Conservation (phyloP, 2,888 invertebrate species). For the Danaus chrysippus region DNA sequence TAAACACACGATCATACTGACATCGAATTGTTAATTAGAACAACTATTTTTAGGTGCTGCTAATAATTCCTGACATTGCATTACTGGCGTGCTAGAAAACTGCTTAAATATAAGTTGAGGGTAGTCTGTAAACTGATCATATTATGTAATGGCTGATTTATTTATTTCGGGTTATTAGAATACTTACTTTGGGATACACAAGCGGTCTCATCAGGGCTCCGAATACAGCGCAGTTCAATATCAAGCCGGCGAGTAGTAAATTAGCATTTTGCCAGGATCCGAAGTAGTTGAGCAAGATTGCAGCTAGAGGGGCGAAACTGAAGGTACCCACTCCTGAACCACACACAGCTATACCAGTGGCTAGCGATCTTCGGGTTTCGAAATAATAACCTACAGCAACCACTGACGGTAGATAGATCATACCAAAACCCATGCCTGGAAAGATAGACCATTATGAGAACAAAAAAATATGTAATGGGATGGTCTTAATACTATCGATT, state of each 20-base stretch:
- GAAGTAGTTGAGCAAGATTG: conserved; percentile 86
- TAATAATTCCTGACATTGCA: conserved; percentile 6
- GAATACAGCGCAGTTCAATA: conserved; percentile 94
- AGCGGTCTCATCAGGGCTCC: conserved; percentile 90
- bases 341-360: conserved; percentile 96
- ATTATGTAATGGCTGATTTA: not conserved
- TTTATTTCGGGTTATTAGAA: not conserved
- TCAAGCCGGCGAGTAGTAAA: conserved; percentile 93
- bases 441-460: not conserved
- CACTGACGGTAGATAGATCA: conserved; percentile 97
- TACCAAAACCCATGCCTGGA: conserved; percentile 93
- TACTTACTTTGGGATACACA: conserved; percentile 83
- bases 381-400: conserved; percentile 99
- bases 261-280: conserved; percentile 94
- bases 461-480: no score
- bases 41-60: conserved; percentile 20
- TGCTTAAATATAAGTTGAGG: no score
- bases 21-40: conserved; percentile 20
- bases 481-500: no score
- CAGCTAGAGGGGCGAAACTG: conserved; percentile 94
- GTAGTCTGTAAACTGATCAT: no score
- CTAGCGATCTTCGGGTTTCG: conserved; percentile 95
- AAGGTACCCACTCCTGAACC: conserved; percentile 97
- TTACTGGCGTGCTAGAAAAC: no score
- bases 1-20: conserved; percentile 19